Evolutionary conservation across 2,113 vertebrate genomes (phyloP).

Genomic region (Bubo blakistoni): DNA sequence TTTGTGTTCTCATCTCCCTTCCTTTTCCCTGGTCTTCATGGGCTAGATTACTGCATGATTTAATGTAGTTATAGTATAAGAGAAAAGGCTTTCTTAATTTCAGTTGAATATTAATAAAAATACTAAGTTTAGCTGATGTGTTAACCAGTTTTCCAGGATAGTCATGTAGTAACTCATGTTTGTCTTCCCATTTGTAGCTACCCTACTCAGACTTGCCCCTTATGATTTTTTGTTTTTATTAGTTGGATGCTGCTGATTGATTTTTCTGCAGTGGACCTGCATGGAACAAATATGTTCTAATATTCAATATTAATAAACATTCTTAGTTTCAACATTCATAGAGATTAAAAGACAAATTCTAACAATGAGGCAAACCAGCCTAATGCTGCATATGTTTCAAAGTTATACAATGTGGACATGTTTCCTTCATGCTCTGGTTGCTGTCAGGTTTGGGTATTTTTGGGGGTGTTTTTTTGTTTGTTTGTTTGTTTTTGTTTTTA

Average conservation of each 20-base stretch:
- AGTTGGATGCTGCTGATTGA: neutral
- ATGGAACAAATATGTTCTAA: neutral
- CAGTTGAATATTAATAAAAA: neutral
- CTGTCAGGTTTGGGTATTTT: neutral
- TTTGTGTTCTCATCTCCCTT: neutral
- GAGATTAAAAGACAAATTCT: neutral
- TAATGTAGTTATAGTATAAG: neutral
- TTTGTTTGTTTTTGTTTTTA: neutral
- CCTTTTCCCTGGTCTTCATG: neutral
- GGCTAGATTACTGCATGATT: neutral
- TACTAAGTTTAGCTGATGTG: neutral
- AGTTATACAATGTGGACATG: neutral
- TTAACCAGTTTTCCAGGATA: neutral
- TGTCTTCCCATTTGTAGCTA: neutral
- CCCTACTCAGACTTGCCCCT: neutral
- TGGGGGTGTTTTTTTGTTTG: neutral
- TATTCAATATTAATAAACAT: neutral
- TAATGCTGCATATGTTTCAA: neutral
- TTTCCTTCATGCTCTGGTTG: neutral
- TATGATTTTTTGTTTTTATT: neutral
- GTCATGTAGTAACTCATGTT: neutral
- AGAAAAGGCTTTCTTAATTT: neutral
- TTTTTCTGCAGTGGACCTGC: neutral
- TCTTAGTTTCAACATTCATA: neutral
- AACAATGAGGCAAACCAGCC: neutral